Base-by-base conservation (phyloP, 2,888 invertebrate species). In the Eudemis profundana region DNA sequence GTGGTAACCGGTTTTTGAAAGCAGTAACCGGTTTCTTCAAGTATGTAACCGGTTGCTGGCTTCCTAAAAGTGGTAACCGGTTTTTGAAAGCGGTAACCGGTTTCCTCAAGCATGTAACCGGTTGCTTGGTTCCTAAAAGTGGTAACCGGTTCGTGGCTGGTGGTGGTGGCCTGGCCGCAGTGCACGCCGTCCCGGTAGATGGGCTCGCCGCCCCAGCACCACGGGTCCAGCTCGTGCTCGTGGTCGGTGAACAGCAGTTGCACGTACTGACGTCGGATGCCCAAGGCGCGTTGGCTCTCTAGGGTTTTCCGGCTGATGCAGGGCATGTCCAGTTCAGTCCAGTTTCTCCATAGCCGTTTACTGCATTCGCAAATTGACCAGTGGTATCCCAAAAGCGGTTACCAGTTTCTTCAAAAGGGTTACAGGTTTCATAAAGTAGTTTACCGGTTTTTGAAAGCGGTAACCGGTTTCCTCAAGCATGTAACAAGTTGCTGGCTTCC, bases 141-240 rank as follows among this genome's bases (percentile, higher is more conserved):
- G 29, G 23, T 23, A 29, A 29, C 29, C 29, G 3, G 23, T 23
- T 23, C 29, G 29, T 29, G 99, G 51, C 98, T 97, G 8, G 98
- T 98, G 1, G 98, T 98, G 0, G 99, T 99, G 7, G 98, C 98
- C 85, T 96, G 95, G 0, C 99, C 99, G 71, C 96, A 97, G 84
- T 96, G 96, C 82, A 95, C 94, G 4, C 97, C 98, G 87, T 99
- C 95, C 54, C 99, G 93, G 85, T 96, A 98, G 75, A 99, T 98
- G 0, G 98, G 98, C 82, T 99, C 99, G 1, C 96, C 96, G 59
- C 98, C 98, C 97, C 98, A 99, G 29, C 98, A 97, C 99, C 99
- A 99, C 62, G 96, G 93, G 85, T 99, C 98, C 7, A 95, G 93
- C 74, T 98, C 98, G 61, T 94, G 93, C 85, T 98, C 97, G 84